Conservation (phyloP, 2,797 vertebrate genomes). For the Xenopus petersii region DNA sequence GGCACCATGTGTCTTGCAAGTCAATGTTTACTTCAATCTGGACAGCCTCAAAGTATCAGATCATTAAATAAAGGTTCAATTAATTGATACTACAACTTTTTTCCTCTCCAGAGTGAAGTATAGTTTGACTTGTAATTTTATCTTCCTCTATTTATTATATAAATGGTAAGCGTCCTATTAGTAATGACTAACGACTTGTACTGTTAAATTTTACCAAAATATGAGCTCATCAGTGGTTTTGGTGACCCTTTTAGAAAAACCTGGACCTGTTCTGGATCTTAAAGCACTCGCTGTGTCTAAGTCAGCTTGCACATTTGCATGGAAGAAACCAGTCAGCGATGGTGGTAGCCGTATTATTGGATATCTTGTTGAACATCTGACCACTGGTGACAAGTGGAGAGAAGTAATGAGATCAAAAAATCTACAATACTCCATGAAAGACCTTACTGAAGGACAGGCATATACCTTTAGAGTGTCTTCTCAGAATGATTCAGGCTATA, state of each 20-base stretch:
- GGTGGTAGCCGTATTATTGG: constrained; percentile 91
- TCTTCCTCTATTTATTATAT: too few species aligned
- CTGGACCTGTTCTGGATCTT: constrained; percentile 92
- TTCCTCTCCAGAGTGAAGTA: too few species aligned
- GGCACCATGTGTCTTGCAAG: too few species aligned
- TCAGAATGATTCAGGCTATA: constrained; percentile 88
- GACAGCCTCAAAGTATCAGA: too few species aligned
- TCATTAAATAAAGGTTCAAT: too few species aligned
- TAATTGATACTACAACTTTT: too few species aligned
- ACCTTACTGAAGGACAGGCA: constrained; percentile 84
- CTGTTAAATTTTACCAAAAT: too few species aligned
- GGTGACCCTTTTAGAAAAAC: constrained; percentile 80
- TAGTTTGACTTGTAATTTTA: too few species aligned
- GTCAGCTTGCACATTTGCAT: constrained; percentile 86
- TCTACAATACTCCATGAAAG: constrained; percentile 88
- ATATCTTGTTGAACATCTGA: constrained; percentile 85
- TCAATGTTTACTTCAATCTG: too few species aligned
- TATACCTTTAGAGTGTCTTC: constrained; percentile 90
- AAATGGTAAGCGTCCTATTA: too few species aligned
- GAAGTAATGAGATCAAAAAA: constrained; percentile 90
- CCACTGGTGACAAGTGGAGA: constrained; percentile 86
- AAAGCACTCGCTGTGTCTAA: constrained; percentile 84
- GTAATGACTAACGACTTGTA: too few species aligned
- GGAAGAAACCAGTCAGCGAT: constrained; percentile 93
- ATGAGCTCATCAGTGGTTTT: constrained; percentile 6